phyloP scores from a whole-genome alignment of 2,888 invertebrate species.

The Ennomos quercinarius region DNA sequence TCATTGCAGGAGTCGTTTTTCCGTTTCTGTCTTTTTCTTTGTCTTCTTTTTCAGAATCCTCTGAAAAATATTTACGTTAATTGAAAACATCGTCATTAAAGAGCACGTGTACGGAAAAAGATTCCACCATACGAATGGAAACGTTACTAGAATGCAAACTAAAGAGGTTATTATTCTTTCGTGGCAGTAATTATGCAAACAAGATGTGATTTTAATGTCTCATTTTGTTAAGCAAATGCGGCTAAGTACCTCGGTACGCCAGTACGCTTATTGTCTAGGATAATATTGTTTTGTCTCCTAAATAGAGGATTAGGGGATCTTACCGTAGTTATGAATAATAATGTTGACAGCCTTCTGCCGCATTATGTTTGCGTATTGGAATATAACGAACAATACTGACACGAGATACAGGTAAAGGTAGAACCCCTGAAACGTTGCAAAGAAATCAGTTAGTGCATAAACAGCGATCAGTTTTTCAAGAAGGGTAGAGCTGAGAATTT shows the following conservation, averaged over 20 bases:
- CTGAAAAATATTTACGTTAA: conserved; percentile 53
- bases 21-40: conserved; percentile 54
- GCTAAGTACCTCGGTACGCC: conserved; percentile 67
- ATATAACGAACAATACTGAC: conserved; percentile 91
- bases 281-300: conserved; percentile 39
- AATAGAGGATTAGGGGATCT: conserved; percentile 45
- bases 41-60: conserved; percentile 68
- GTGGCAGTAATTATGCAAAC: conserved; percentile 79
- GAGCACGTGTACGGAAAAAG: conserved; percentile 51
- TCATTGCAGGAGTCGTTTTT: conserved; percentile 66
- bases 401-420: conserved; percentile 93
- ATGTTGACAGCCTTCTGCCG: conserved; percentile 87
- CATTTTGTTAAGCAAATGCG: conserved; percentile 82
- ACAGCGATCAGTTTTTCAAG: neutral
- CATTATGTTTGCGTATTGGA: conserved; percentile 88
- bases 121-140: conserved; percentile 67
- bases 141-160: conserved; percentile 75
- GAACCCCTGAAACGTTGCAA: conserved; percentile 87
- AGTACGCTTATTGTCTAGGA: conserved; percentile 42
- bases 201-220: conserved; percentile 84
- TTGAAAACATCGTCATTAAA: conserved; percentile 50
- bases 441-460: conserved; percentile 13
- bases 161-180: conserved; percentile 77
- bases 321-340: conserved; percentile 83
- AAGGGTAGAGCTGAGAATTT: neutral